Percentiles rank a stretch among this genome's conserved stretches.
phyloP scores from a whole-genome alignment of 2,113 vertebrate species.

The Larimichthys crocea region DNA sequence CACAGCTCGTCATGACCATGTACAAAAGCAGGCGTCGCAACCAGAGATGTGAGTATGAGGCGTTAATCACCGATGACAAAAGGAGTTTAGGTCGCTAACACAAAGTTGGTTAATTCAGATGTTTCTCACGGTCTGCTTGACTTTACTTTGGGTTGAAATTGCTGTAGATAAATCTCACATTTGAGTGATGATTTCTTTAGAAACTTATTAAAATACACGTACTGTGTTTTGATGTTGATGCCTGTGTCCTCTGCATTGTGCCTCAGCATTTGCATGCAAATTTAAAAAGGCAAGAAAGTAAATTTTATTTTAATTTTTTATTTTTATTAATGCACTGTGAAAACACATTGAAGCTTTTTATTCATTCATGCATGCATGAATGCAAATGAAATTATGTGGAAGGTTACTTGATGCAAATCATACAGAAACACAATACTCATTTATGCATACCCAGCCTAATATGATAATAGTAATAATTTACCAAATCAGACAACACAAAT shows the following conservation, averaged over 20 bases:
- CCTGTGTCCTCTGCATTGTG: neutral
- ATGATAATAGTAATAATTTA: neutral
- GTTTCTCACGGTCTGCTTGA: neutral
- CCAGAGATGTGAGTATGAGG: slow-evolving; percentile 94
- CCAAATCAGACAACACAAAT: slow-evolving; percentile 1
- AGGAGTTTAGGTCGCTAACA: neutral
- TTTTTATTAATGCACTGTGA: neutral
- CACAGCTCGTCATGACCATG: slow-evolving; percentile 86
- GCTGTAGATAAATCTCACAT: neutral
- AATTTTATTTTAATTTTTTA: neutral
- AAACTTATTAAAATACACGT: neutral
- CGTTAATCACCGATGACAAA: no score
- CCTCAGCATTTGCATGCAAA: slow-evolving; percentile 6
- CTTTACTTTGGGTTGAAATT: neutral
- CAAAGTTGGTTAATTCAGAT: neutral
- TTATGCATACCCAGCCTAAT: neutral
- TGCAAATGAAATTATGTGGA: neutral
- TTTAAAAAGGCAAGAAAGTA: neutral
- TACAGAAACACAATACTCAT: neutral
- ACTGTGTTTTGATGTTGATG: slow-evolving; percentile 6
- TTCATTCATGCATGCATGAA: neutral
- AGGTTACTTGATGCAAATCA: neutral
- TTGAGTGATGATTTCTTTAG: neutral
- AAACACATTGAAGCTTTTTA: neutral
- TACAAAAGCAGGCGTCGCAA: slow-evolving; percentile 94